These are phyloP conservation scores for Sebastes fasciatus DNA, from an alignment of 2,113 vertebrate genomes.

Conservation along the genomic window DNA sequence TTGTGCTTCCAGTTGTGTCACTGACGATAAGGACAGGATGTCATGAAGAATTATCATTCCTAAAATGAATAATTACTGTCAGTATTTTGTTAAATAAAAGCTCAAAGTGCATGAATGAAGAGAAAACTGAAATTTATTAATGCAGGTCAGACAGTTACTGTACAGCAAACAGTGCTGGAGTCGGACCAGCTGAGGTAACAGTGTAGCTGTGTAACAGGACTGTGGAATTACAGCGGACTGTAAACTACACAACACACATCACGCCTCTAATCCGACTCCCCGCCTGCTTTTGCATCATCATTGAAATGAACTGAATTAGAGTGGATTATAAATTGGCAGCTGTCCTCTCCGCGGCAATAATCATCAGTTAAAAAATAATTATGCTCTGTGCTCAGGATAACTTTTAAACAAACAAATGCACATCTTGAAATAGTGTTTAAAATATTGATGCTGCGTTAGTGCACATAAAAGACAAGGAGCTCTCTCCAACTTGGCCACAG, in stretches of 20 bases:
- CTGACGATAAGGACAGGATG: neutral
- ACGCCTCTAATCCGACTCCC: constrained; percentile 24
- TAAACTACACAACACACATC: constrained; percentile 17
- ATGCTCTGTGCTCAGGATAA: constrained; percentile 55
- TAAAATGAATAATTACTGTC: neutral
- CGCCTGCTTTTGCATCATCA: constrained; percentile 13
- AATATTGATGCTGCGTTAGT: constrained; percentile 64
- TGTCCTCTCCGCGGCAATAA: constrained; percentile 43
- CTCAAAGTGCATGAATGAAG: constrained; percentile 32
- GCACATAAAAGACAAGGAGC: constrained; percentile 46
- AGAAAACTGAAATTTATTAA: constrained; percentile 75
- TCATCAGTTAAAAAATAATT: constrained; percentile 54
- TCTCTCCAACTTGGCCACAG: constrained; percentile 27
- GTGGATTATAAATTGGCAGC: constrained; percentile 57
- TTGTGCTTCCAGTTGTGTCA: neutral
- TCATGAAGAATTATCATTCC: too few relatives aligned
- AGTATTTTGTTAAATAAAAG: constrained; percentile 23
- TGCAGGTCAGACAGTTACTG: constrained; percentile 68
- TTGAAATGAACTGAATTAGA: constrained; percentile 31
- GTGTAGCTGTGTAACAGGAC: constrained; percentile 37
- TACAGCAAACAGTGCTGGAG: constrained; percentile 64
- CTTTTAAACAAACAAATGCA: constrained; percentile 31
- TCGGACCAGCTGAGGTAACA: constrained; percentile 28
- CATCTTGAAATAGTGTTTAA: constrained; percentile 69
- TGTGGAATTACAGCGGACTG: neutral